Percentiles rank a stretch among this genome's conserved stretches.
phyloP scores from a whole-genome alignment of 1,140 invertebrate genomes.

The Physella acuta region DNA sequence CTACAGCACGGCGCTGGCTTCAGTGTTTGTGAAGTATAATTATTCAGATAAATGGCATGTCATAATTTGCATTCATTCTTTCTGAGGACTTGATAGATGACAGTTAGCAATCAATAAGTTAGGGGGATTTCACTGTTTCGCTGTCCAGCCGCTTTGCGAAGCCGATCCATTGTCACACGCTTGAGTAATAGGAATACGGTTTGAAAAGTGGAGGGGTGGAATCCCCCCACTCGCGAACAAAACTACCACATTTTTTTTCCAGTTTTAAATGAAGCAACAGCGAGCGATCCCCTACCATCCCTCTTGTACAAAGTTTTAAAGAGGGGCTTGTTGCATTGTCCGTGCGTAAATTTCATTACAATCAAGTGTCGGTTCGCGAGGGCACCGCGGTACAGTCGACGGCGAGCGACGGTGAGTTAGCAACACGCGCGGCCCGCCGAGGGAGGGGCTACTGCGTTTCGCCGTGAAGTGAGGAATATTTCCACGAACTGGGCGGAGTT shows the following conservation, averaged over 20 bases:
- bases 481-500: slow-evolving; percentile 6
- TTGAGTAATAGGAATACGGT: not conserved
- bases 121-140: not conserved
- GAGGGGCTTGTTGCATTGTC: slow-evolving; percentile 25
- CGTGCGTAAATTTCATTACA: slow-evolving; percentile 30
- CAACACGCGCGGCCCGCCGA: not conserved
- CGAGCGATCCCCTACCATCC: not conserved
- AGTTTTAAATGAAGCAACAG: not conserved
- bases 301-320: no score
- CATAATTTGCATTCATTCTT: slow-evolving; percentile 32
- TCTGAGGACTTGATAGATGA: slow-evolving; percentile 24
- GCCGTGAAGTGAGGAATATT: not conserved
- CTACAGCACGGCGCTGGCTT: not conserved
- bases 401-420: not conserved
- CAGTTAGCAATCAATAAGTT: slow-evolving; percentile 26
- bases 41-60: slow-evolving; percentile 29
- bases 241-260: not conserved
- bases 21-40: slow-evolving; percentile 24
- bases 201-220: not conserved
- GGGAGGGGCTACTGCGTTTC: slow-evolving; percentile 3
- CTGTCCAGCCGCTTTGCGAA: not conserved
- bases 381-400: not conserved
- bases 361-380: slow-evolving; percentile 5
- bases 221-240: not conserved
- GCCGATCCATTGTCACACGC: not conserved